Percentiles rank a stretch among this genome's conserved stretches.
Evolutionary conservation across 2,888 invertebrate genomes (phyloP).

Genomic region (Ligdia adustata): DNA sequence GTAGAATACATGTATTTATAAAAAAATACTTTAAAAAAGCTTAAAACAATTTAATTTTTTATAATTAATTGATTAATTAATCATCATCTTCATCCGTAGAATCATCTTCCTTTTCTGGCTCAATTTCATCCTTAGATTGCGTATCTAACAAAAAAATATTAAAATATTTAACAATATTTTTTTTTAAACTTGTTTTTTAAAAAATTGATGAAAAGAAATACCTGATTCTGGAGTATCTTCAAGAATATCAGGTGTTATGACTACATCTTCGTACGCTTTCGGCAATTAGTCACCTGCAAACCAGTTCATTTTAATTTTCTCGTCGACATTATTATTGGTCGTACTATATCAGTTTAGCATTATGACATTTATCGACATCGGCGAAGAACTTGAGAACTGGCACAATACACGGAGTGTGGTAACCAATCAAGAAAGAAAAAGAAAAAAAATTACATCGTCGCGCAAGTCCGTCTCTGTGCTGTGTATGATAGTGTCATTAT

Average conservation of each 20-base stretch:
- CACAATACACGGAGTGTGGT: no score
- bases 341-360: no score
- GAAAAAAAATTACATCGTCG: no score
- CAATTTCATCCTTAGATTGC: constrained; percentile 36
- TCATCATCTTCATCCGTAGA: constrained; percentile 27
- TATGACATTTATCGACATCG: no score
- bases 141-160: constrained; percentile 24
- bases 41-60: constrained; percentile 10
- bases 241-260: constrained; percentile 40
- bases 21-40: constrained; percentile 10
- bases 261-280: constrained; percentile 40
- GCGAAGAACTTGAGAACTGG: no score
- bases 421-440: no score
- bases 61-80: constrained; percentile 18
- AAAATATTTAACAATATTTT: no score
- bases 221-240: constrained; percentile 33
- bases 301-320: constrained; percentile 16
- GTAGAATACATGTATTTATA: constrained; percentile 1
- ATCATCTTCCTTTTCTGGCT: constrained; percentile 36
- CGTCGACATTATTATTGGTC: no score
- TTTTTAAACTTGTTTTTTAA: constrained; percentile 24
- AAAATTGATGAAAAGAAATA: constrained; percentile 24
- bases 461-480: no score
- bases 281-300: constrained; percentile 35
- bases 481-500: no score